Base-by-base conservation (phyloP, 2,113 vertebrate species). In the Dryoscopus gambensis region DNA sequence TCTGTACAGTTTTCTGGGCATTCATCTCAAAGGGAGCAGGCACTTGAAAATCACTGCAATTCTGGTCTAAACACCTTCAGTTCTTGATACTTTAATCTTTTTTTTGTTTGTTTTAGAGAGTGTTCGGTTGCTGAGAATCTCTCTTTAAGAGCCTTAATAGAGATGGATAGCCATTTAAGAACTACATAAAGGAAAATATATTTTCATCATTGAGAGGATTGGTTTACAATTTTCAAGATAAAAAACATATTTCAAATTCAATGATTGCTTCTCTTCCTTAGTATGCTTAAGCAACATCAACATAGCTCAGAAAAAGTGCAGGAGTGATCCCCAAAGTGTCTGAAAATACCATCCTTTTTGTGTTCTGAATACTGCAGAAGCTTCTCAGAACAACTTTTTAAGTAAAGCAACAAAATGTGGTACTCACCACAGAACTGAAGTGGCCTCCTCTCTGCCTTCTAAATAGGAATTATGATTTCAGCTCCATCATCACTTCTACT, bases 381-480 rank as follows among this genome's bases (percentile, higher is more conserved):
- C 44, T 74, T 77, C 87, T 95, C 42, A 63, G 40, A 89, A 69
- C 27, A 91, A 90, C 68, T 94, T 97, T 92, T 97, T 85, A 96
- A 97, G 96, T 77, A 95, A 85, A 70, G 63, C 76, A 79, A 67
- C 59, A 93, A 93, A 96, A 95, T 74, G 37, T 74, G 35, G 68
- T 73, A 44, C 86, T 56, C 35, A 71, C 50, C 1, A 18, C 67
- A 44, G 87, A 93, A 79, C 28, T 95, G 84, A 95, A 96, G 95
- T 90, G 90, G 79, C 74, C 67, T 89, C 92, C 94, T 65, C 53
- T 40, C 64, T 96, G 80, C 91, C 84, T 94, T 92, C 91, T 90
- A 92, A 97, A 92, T 77, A 91, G 93, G 57, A 37, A 79, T 94
- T 95, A 90, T 94, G 57, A 96, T 98, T 98, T 97, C 87, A n/a